Base-by-base conservation (phyloP, 2,113 vertebrate species). In the Aepyceros melampus region DNA sequence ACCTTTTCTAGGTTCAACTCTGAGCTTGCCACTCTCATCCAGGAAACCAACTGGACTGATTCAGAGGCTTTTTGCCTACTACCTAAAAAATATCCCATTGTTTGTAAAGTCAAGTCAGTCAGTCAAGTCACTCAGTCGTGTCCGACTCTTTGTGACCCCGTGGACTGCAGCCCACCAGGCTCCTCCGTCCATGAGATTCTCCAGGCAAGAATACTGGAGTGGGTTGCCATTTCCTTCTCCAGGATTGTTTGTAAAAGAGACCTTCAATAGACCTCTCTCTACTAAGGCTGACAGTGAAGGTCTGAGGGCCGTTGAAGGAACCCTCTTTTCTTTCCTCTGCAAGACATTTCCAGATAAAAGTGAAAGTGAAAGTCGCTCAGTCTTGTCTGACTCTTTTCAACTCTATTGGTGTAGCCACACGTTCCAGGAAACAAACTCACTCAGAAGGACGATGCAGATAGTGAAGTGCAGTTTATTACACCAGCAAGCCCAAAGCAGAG, bases 401-500 rank as follows among this genome's bases (percentile, higher is more conserved):
- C 64, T 64, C 62, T 62, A 15, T 62, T 31, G 10, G 27, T 58
- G 60, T 62, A 62, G 60, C 60, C 60, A 62, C 1, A 6, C 0
- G 2, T 62, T 62, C 60, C 0, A 3, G 60, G 60, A 31, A 62
- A 62, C 60, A 62, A 62, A 31, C 60, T 31, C 60, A 62, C 29
- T 62, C 60, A 31, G 13, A 62, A 62, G 60, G 29, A 31, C 0
- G 1, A 62, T 62, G 60, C 29, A 62, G 29, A 62, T 31, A 62
- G 29, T 31, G 60, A 15, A 62, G 29, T 31, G 29, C 60, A 31
- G 29, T 31, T 60, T 29, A 29, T 29, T 31, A 31, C 29, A 31
- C 29, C 0, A 2, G 29, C 0, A 1, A 12, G 29, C 60, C 60
- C 29, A 62, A 31, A 6, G 60, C 60, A 62, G 29, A 31, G 29